Evolutionary conservation across 1,140 invertebrate species (phyloP).

Genomic region (Yoshiicerus persimilis): DNA sequence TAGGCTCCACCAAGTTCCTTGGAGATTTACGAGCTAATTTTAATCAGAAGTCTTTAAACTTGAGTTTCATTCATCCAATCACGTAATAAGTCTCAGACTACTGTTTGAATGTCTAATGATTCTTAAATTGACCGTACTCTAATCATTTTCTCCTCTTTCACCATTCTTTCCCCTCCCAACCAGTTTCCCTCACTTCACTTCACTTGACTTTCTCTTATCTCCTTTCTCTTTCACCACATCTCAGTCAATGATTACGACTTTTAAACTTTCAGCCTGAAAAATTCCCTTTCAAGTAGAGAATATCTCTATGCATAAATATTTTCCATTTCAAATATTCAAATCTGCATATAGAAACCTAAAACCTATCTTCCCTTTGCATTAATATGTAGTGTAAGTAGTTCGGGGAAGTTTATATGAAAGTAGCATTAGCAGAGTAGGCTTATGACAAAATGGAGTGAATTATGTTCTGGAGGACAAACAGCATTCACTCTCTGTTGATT

Average conservation of each 20-base stretch:
- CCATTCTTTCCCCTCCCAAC: background rate
- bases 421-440: background rate
- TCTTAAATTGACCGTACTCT: background rate
- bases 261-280: background rate
- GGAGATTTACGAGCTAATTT: background rate
- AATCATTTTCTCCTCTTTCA: background rate
- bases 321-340: too few relatives aligned
- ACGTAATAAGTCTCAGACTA: background rate
- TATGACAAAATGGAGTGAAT: too few relatives aligned
- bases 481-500: background rate
- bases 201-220: background rate
- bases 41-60: slow-evolving; percentile 13
- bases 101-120: background rate
- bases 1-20: background rate
- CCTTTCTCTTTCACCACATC: background rate
- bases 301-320: too few relatives aligned
- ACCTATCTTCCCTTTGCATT: too few relatives aligned
- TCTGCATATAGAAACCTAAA: too few relatives aligned
- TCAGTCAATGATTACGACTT: background rate
- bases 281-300: too few relatives aligned
- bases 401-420: background rate
- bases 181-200: background rate
- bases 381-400: background rate
- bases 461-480: background rate
- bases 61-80: background rate